Conservation (phyloP, 2,888 invertebrate genomes). For the Macroteleia sp. region DNA sequence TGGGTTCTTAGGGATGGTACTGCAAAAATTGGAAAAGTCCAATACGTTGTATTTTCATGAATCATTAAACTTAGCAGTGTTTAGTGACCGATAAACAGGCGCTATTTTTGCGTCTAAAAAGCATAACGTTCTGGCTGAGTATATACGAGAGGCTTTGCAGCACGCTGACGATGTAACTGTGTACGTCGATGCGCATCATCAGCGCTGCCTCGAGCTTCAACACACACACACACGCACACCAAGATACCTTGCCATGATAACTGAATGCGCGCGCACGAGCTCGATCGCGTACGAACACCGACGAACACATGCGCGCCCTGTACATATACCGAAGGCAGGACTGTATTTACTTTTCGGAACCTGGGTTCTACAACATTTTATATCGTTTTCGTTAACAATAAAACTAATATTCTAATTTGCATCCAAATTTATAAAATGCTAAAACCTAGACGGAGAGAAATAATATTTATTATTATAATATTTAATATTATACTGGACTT, state of each 20-base stretch:
- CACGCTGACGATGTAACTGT: conserved; percentile 34
- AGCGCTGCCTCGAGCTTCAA: conserved; percentile 48
- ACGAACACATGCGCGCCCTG: conserved; percentile 27
- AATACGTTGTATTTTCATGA: conserved; percentile 42
- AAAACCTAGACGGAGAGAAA: too few species aligned
- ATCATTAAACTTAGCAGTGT: conserved; percentile 52
- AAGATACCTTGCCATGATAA: conserved; percentile 42
- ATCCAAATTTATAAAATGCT: too few species aligned
- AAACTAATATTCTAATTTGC: too few species aligned
- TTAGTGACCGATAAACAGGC: conserved; percentile 63
- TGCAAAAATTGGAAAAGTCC: too few species aligned
- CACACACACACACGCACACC: conserved; percentile 42
- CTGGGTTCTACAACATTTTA: too few species aligned
- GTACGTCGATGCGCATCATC: conserved; percentile 58
- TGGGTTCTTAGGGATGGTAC: too few species aligned
- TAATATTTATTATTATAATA: too few species aligned
- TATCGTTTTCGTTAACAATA: too few species aligned
- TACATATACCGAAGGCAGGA: conserved; percentile 39
- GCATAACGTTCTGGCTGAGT: conserved; percentile 57
- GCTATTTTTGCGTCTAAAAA: conserved; percentile 65
- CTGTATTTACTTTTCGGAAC: conserved; percentile 46
- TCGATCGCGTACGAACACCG: conserved; percentile 49
- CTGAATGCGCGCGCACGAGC: conserved; percentile 64
- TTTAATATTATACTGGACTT: too few species aligned
- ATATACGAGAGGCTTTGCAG: conserved; percentile 48